Evolutionary conservation across 1,140 invertebrate genomes (phyloP).

Genomic region (Apis dorsata): DNA sequence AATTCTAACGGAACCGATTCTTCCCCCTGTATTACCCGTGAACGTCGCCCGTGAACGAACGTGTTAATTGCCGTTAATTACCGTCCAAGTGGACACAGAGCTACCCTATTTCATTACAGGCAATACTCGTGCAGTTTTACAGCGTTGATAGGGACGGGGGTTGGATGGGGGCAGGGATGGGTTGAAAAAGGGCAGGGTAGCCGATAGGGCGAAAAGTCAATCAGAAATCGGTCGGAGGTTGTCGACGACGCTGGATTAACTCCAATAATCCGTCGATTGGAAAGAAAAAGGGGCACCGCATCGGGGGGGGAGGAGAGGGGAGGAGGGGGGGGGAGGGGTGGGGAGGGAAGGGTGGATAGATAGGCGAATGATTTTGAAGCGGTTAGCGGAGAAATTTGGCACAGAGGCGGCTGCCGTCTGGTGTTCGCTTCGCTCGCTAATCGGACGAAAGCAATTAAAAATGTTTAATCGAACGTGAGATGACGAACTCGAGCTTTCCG

Average conservation of each 20-base stretch:
- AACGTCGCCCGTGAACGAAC: constrained; percentile 31
- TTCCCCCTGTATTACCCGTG: constrained; percentile 10
- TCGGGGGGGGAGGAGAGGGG: not conserved
- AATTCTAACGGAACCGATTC: not conserved
- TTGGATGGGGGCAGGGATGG: too few species aligned
- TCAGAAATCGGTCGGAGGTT: constrained; percentile 52
- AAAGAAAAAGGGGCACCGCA: constrained; percentile 2
- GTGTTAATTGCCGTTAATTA: constrained; percentile 59
- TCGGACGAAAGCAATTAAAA: constrained; percentile 64
- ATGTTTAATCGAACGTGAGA: constrained; percentile 63
- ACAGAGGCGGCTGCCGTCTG: constrained; percentile 5
- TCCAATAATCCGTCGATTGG: constrained; percentile 53
- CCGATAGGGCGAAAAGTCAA: constrained; percentile 58
- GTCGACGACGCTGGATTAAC: constrained; percentile 55
- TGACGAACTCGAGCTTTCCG: constrained; percentile 26
- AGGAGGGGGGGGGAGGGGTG: not conserved
- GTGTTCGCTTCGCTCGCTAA: constrained; percentile 40
- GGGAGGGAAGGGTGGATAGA: not conserved
- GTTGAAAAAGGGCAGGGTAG: constrained; percentile 24
- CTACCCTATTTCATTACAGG: constrained; percentile 56
- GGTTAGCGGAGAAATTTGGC: constrained; percentile 28
- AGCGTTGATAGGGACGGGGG: not conserved
- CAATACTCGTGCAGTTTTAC: constrained; percentile 50
- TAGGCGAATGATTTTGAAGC: constrained; percentile 10
- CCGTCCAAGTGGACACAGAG: constrained; percentile 43